Base-by-base conservation (phyloP, 2,113 vertebrate species). In the Propithecus coquereli region DNA sequence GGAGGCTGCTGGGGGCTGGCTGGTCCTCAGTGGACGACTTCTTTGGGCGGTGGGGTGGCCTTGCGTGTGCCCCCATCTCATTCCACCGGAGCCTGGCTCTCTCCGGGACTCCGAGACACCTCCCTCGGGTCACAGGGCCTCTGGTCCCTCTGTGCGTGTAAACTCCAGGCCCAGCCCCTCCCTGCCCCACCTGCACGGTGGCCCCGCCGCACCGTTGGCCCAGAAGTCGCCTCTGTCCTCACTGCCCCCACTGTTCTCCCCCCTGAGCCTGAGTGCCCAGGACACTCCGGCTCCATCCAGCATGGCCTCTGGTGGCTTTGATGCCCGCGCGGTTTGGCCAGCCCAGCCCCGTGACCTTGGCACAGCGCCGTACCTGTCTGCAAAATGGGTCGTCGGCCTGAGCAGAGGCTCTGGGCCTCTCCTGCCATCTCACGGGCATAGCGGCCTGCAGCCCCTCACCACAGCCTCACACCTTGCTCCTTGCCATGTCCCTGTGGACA, bases 381-480 rank as follows among this genome's bases (percentile, higher is more conserved):
- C 45, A 74, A 47, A 17, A 23, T 23, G 74, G 87, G 76, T 57
- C 9, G 1, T 23, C 12, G 10, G 13, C 20, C 20, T n/a, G 27
- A 70, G 47, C 59, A n/a, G 82, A 16, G 20, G 5, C 30, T 43
- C 54, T 4, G 18, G n/a, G 16, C 30, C 66, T 23, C 23, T 27
- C 45, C 37, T 10, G 12, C 50, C 5, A 8, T 2, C 25, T 18
- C 7, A 0, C 0, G 2, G 77, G 74, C 59, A 13, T 0, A 3
- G 30, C 8, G 22, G 45, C 81, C 47, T 22, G 12, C 30, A 50
- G 45, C 47, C 25, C 52, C 61, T 16, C 22, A 17, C 12, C 25
- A 17, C 7, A 17, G 37, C 18, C 77, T 73, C 59, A 77, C 40
- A 68, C 40, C 74, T 91, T 80, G 71, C 77, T 32, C 47, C 17